Base-by-base conservation (phyloP, 1,140 invertebrate genomes). In the Nebria ingens region DNA sequence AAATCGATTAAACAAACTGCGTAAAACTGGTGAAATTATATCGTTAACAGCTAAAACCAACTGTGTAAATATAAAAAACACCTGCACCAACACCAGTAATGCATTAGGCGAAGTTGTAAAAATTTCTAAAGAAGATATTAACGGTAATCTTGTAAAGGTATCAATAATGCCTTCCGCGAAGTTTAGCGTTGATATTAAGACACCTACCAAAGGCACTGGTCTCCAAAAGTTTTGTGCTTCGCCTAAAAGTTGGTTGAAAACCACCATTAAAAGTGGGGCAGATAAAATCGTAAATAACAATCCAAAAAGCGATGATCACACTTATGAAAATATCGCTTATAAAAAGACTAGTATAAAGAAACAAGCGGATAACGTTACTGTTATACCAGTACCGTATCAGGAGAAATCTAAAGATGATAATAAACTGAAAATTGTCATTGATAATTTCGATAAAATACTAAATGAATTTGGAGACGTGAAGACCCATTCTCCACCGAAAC, bases 391-490 rank as follows among this genome's bases (percentile, higher is more conserved):
- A 25, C 23, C 21, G 19, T 21, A 54, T 21, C 22, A 69, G 53
- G 68, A 69, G 42, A 77, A 78, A 60, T 66, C 68, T 9, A 67
- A 69, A 40, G 68, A 72, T 52, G 75, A 79, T 57, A 70, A 75
- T 9, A 82, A 82, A 65, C 66, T 82, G 34, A 74, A 76, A 58
- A 79, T 73, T 50, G 81, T 78, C 21, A 73, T 83, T 54, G 75
- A 81, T 63, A 80, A 77, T 49, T 83, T 83, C 57, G 81, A 83
- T 64, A 80, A 79, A 68, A 80, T 83, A 56, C 58, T 81, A 53
- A 73, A 72, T 19, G 77, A 80, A 52, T 68, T 64, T 52, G 59
- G 20, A 6, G 58, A 57, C 64, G n/a, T 68, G 67, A 21, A 59
- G 68, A 17, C 61, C 58, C 50, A 53, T 59, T 4, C 63, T 65